Percentiles rank a stretch among this genome's conserved stretches.
Conservation (phyloP, 2,888 invertebrate species). For the Lumbricus terrestris region DNA sequence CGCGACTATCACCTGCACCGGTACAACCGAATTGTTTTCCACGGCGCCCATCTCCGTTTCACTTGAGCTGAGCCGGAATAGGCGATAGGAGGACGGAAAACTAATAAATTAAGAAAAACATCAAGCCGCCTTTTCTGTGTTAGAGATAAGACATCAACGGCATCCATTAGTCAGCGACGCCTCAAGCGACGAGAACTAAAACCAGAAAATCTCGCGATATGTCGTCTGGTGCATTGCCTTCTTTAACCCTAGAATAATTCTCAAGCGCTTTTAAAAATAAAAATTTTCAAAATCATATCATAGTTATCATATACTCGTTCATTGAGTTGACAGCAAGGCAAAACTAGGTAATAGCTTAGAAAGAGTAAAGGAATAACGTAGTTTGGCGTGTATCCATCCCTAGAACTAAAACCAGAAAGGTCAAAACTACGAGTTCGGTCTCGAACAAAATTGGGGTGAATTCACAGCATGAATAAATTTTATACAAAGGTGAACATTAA, state of each 20-base stretch:
- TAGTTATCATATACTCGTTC: too few relatives aligned
- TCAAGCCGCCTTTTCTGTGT: not conserved
- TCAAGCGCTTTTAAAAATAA: too few relatives aligned
- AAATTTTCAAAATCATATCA: too few relatives aligned
- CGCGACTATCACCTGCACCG: not conserved
- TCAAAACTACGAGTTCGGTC: too few relatives aligned
- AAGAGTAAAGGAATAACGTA: too few relatives aligned
- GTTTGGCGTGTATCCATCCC: too few relatives aligned
- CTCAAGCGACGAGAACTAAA: not conserved
- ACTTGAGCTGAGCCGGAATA: not conserved
- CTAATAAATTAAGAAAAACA: not conserved
- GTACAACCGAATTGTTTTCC: not conserved
- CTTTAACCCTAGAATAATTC: not conserved
- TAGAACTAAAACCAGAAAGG: too few relatives aligned
- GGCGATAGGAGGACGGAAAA: not conserved
- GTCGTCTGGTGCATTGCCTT: not conserved
- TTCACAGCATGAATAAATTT: too few relatives aligned
- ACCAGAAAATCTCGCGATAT: not conserved
- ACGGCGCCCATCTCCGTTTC: slow-evolving; percentile 10
- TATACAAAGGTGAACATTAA: too few relatives aligned
- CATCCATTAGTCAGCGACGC: not conserved
- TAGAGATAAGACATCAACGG: not conserved
- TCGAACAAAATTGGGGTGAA: too few relatives aligned
- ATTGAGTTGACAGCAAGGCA: too few relatives aligned
- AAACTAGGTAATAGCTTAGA: too few relatives aligned